Conservation (phyloP, 2,797 vertebrate species). For the Gastrophryne carolinensis region DNA sequence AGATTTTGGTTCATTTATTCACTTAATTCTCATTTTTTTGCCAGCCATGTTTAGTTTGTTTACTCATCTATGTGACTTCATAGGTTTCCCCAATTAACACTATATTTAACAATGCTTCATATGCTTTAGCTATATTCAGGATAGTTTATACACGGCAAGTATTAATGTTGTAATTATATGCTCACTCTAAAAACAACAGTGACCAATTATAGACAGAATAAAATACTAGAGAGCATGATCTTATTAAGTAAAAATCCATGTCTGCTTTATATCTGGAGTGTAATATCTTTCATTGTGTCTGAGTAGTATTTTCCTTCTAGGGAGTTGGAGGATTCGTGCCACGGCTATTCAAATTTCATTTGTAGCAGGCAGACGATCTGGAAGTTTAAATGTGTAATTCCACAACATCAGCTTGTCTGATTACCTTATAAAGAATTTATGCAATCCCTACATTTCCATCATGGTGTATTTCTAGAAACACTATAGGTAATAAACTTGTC, state of each 20-base stretch:
- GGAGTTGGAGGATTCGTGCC: slow-evolving; percentile 57
- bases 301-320: slow-evolving; percentile 58
- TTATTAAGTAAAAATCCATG: slow-evolving; percentile 36
- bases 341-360: slow-evolving; percentile 55
- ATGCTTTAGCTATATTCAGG: background rate
- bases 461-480: slow-evolving; percentile 50
- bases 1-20: too few species aligned
- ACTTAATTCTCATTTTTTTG: too few species aligned
- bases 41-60: too few species aligned
- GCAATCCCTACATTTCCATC: slow-evolving; percentile 56
- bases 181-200: background rate
- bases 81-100: too few species aligned
- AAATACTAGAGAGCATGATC: slow-evolving; percentile 28
- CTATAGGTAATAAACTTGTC: slow-evolving; percentile 56
- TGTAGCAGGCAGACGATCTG: slow-evolving; percentile 5
- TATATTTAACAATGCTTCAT: background rate
- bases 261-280: slow-evolving; percentile 19
- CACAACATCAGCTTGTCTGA: slow-evolving; percentile 52
- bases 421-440: slow-evolving; percentile 61
- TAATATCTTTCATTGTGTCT: slow-evolving; percentile 12
- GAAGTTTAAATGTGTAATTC: slow-evolving; percentile 53
- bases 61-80: too few species aligned
- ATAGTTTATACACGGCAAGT: background rate
- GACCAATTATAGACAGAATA: slow-evolving; percentile 36
- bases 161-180: background rate